Base-by-base conservation (phyloP, 2,113 vertebrate genomes). In the Xenopus tropicalis region DNA sequence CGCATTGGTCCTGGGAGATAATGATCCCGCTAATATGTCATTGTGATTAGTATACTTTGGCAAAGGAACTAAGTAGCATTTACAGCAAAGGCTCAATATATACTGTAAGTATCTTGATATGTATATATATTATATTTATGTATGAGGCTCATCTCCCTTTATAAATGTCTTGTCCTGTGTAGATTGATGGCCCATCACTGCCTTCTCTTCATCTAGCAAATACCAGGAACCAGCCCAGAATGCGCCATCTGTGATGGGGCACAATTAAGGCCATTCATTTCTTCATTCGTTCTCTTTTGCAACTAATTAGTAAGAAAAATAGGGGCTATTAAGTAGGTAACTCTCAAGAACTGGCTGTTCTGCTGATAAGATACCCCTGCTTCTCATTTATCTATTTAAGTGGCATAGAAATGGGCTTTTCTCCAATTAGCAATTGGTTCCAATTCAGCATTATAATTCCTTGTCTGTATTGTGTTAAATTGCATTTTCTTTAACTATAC, bases 291-390 rank as follows among this genome's bases (percentile, higher is more conserved):
- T 69, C 58, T 44, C 51, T 69, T 9, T 37, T 43, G 19, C 44
- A 69, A 64, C 73, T 66, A 76, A 76, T 76, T 76, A 76, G 73
- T 66, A 76, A 76, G 66, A 76, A 76, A 76, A 76, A 76, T 76
- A 63, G 37, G 46, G 44, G 46, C 73, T 69, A 76, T 76, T 76
- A 76, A 69, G 66, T 69, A 76, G 73, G 73, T 69, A 76, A 76
- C 69, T 76, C 65, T 74, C 65, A 68, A 68, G 57, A 62, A 76
- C 66, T 63, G 73, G 58, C 66, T 69, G 73, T 62, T 44, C 23
- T 42, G 58, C 59, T 69, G 73, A 76, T 76, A 76, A 76, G 73
- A 69, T 76, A 76, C 66, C 44, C 61, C 43, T 43, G 66, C 66
- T 62, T 22, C n/a, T 65, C 54, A 61, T 76, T 69, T 63, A 76